Evolutionary conservation across 2,888 invertebrate species (phyloP), one percentile per base, ranked within the genome.

Genomic region (Cenopis cana): DNA sequence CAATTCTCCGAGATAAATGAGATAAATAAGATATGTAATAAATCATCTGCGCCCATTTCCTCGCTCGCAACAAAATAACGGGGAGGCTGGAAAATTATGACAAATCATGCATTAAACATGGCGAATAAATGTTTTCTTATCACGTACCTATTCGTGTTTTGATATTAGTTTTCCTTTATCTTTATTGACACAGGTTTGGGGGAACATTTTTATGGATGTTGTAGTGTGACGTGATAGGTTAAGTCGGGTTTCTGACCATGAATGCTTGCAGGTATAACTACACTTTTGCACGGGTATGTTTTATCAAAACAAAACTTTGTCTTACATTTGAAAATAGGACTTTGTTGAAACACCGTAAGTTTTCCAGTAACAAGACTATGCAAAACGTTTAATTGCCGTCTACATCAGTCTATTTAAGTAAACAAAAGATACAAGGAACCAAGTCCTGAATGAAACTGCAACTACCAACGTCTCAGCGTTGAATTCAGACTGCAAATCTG

Each of bases 111-210:
- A 93, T 93, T 93, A 93, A 93, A 93, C 93, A 93, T 93, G 86
- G 93, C 90, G 92, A 93, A 93, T 93, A 93, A 93, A 93, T 93
- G 93, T 93, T 93, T 93, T 93, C 93, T 93, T 93, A 93, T 93
- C 93, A 93, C 93, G 93, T 93, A 89, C 91, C 92, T 93, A 92
- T 90, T 91, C 89, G 89, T 92, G 92, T 91, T 93, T 89, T 89
- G 90, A 92, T 93, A 93, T 93, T 93, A 93, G 93, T 93, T 93
- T 91, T 89, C 88, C 90, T 91, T 93, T 93, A 93, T 93, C 93
- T 93, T 91, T 92, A 92, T 93, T 91, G 93, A 91, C 93, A 90
- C 93, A 93, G 93, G 91, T 91, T 92, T 89, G 86, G 81, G 88
- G 89, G 88, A 85, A 85, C 84, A 83, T 84, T 86, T 87, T 91